Evolutionary conservation across 2,888 invertebrate species (phyloP), one percentile per base, ranked within the genome.

Genomic region (Ferdinandea cuprea): DNA sequence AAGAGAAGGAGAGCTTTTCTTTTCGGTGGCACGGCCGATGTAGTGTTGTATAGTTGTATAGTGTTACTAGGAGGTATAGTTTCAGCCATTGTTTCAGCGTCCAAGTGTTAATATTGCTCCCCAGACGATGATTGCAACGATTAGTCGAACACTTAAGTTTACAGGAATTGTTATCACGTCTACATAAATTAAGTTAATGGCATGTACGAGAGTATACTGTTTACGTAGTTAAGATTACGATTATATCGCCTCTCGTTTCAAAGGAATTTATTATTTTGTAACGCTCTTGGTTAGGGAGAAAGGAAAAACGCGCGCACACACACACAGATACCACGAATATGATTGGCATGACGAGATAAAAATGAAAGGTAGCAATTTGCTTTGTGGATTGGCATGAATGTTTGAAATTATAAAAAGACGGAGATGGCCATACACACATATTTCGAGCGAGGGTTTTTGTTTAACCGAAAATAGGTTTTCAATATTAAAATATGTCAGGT

Each of bases 101-200:
- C 63, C 30, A 40, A 46, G 56, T 40, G 52, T 32, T 37, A 21
- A 21, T 56, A 68, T 54, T 19, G 32, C 54, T 68, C 68, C 68
- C 68, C 44, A 6, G 68, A 56, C 56, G 68, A 56, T 56, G 68
- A 68, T 68, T 56, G 56, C 28, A 68, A 19, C 56, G 56, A 68
- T 68, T 68, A 68, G 56, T 32, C 32, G 15, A 42, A 68, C 68
- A 68, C 44, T 68, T 54, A 40, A 56, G 56, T 68, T 68, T 56
- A 68, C 54, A 68, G 28, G 44, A 56, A 44, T 19, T 54, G 54
- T 44, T 68, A 68, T 56, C 68, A 21, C 32, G 54, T 68, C 44
- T 28, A 32, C 68, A 42, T 68, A 68, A 68, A 68, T 56, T 68
- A 68, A 54, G 54, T 15, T 56, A 68, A 56, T 32, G 68, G 44